A percentile compares a stretch with the other conserved stretches of the same genome.
phyloP scores from a whole-genome alignment of 2,888 invertebrate genomes.

The Plebejus argus region DNA sequence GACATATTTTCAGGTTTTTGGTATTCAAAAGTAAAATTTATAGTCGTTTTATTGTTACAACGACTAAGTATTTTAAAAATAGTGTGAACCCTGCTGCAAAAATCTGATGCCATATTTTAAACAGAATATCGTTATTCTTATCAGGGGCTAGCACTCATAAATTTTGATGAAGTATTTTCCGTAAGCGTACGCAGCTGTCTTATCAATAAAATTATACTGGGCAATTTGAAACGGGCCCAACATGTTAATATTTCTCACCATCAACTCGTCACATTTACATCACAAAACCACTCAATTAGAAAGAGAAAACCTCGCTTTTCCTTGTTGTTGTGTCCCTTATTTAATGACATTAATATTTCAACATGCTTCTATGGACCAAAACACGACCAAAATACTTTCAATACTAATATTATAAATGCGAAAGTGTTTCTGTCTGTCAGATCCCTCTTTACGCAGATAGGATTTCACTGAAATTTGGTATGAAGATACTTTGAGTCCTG shows the following conservation, averaged over 20 bases:
- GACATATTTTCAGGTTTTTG: no score
- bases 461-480: no score
- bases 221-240: slow-evolving; percentile 18
- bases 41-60: neutral
- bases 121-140: neutral
- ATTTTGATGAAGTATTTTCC: slow-evolving; percentile 11
- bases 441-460: no score
- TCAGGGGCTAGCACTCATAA: slow-evolving; percentile 3
- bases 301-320: slow-evolving; percentile 23
- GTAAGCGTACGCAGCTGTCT: neutral
- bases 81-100: neutral
- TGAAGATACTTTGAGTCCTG: no score
- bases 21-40: no score
- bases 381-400: no score
- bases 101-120: neutral
- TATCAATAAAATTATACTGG: slow-evolving; percentile 19
- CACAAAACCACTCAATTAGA: slow-evolving; percentile 7
- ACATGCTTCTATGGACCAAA: no score
- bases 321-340: neutral
- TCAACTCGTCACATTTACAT: slow-evolving; percentile 22
- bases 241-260: slow-evolving; percentile 9
- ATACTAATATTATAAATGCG: no score
- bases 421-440: no score
- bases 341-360: neutral
- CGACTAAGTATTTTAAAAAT: neutral